Evolutionary conservation across 2,888 invertebrate species (phyloP), one percentile per base, ranked within the genome.

Genomic region (Heliothis peltigera): DNA sequence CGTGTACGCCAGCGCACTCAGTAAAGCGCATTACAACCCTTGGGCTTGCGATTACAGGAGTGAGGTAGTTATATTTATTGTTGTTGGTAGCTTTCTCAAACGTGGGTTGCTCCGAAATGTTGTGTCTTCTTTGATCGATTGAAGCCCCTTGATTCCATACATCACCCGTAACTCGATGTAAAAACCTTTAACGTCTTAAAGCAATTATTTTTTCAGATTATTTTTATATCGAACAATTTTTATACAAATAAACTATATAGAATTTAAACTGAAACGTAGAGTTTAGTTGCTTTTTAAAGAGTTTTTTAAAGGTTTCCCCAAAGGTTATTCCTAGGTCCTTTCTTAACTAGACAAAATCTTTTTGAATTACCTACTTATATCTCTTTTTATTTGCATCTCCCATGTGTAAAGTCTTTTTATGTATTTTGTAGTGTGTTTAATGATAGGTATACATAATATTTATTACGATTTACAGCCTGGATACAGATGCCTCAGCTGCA

Each of bases 401-500:
- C n/a, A 28, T 1, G 8, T 3, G 7, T 28, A 6, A 5, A 28
- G 8, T 8, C 28, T 28, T 8, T 28, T 28, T 6, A 5, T 28
- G 4, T 28, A 3, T 28, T 28, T 15, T 51, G 4, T 1, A 1
- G 32, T n/a, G 18, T n/a, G 10, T 28, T 39, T 18, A 21, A 28
- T 25, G 7, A 12, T 2, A 8, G 1, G 2, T 42, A 7, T 21
- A 25, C 12, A 25, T 28, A 21, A 19, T 43, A 18, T 0, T 53
- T 48, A 53, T 28, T 19, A 15, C 53, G 63, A 2, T 69, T 82
- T 77, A 17, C 80, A 88, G 88, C 79, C 84, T 8, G 88, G 88
- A 3, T 88, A 87, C 63, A 83, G 82, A 22, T 88, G 88, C 56
- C 43, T 84, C 10, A 75, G 81, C 35, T 88, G 88, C 54, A 78